A percentile compares a stretch with the other conserved stretches of the same genome.
Conservation (phyloP, 2,888 invertebrate genomes). For the Ernsta delagoae region DNA sequence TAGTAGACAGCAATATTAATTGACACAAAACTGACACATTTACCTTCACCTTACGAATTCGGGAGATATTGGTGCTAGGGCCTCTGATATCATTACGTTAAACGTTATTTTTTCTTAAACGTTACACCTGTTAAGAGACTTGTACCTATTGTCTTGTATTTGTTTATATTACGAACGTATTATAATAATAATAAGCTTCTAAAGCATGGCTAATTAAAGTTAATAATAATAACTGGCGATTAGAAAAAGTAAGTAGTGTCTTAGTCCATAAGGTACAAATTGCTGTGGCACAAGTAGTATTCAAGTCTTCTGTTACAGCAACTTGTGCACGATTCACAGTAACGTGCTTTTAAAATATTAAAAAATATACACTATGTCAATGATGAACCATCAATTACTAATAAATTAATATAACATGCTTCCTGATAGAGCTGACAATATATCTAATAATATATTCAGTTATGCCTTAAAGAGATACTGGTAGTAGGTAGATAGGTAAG, state of each 20-base stretch:
- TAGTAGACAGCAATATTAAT: too few relatives aligned
- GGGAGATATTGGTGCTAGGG: too few relatives aligned
- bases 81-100: background rate
- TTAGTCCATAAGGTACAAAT: constrained; percentile 20
- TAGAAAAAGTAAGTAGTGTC: constrained; percentile 19
- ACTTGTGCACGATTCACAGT: constrained; percentile 34
- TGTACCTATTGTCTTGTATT: background rate
- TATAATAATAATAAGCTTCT: constrained; percentile 21
- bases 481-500: constrained; percentile 70
- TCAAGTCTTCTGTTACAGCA: constrained; percentile 24
- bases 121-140: too few relatives aligned
- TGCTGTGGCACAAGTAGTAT: constrained; percentile 1
- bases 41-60: too few relatives aligned
- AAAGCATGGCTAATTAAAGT: constrained; percentile 20
- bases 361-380: constrained; percentile 61
- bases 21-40: too few relatives aligned
- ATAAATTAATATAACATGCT: constrained; percentile 75
- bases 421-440: constrained; percentile 84
- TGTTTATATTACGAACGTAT: constrained; percentile 9
- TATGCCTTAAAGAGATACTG: constrained; percentile 80
- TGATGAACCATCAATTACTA: constrained; percentile 75
- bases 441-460: constrained; percentile 64
- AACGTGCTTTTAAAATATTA: constrained; percentile 40
- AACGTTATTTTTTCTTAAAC: background rate
- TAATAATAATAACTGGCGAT: constrained; percentile 19